phyloP scores from a whole-genome alignment of 2,113 vertebrate species.

The Zosterops japonicus region DNA sequence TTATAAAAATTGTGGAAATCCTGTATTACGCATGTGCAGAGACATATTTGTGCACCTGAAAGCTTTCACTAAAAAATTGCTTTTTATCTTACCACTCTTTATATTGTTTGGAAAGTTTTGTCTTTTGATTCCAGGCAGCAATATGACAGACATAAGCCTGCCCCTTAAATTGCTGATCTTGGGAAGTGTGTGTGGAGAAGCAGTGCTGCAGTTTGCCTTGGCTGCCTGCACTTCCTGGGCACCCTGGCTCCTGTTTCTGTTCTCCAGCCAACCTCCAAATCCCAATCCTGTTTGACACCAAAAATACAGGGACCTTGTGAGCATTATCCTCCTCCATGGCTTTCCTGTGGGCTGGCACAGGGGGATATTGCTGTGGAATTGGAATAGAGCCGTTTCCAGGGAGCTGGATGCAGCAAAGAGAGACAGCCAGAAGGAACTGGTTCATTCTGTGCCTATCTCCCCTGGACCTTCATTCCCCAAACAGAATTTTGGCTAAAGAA shows the following conservation, averaged over 20 bases:
- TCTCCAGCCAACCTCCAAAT: neutral
- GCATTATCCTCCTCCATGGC: neutral
- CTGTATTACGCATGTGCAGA: accelerated
- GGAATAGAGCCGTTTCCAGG: neutral
- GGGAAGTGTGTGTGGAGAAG: accelerated
- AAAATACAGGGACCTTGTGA: neutral
- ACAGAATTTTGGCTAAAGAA: neutral
- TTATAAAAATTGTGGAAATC: neutral
- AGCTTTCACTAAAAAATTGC: neutral
- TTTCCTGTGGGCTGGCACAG: neutral
- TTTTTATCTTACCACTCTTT: neutral
- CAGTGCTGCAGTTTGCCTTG: neutral
- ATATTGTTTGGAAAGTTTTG: neutral
- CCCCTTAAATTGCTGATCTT: neutral
- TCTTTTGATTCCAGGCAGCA: neutral
- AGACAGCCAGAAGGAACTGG: neutral
- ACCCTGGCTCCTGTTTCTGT: neutral
- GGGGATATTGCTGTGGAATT: neutral
- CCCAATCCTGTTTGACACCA: neutral
- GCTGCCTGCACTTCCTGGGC: neutral
- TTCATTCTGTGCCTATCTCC: neutral
- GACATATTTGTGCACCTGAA: neutral
- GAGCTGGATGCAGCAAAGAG: neutral
- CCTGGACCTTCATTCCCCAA: neutral
- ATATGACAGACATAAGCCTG: neutral